Evolutionary conservation across 35 echinoderm and acorn worm species (phyloP), one percentile per base, ranked within the genome.

Genomic region (Acanthaster planci): DNA sequence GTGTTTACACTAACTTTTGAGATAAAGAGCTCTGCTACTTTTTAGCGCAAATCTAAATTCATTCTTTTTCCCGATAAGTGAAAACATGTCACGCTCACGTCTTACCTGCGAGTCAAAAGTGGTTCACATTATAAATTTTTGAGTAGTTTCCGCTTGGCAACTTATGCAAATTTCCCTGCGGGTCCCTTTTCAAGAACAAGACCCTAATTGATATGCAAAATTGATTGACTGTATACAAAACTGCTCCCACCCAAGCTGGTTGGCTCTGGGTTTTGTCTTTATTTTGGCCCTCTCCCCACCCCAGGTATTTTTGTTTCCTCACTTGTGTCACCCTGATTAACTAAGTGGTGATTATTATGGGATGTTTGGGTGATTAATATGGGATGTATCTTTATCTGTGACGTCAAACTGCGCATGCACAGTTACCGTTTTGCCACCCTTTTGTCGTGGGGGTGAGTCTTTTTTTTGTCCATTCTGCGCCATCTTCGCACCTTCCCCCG

Each of bases 371-470:
- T 95, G 67, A 95, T 90, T 95, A 95, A 90, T 95, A 95, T 91
- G 93, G 93, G 93, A 95, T 95, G 80, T 82, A 95, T 95, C 76
- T 87, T 53, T 84, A 85, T 80, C 84, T 80, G 85, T 95, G 84
- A 95, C 93, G 93, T 95, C 93, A 95, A 39, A 85, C 84, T 91
- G 93, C 93, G 93, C 93, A 95, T 95, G 93, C 76, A 85, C 93
- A 95, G 90, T 95, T 87, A 87, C 81, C 79, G 80, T 85, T 91
- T 91, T 95, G 84, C 88, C 77, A 91, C 89, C 93, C 93, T 95
- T 94, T 95, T 95, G 93, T 95, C 93, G 93, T 86, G 85, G 93
- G 92, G 93, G 93, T 95, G 85, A 89, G 93, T 90, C 79, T 87
- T 47, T 95, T 95, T 89, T 95, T 95, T 91, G 93, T 92, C 84